Evolutionary conservation across 2,797 vertebrate genomes (phyloP).

Genomic region (Argyrosomus regius): DNA sequence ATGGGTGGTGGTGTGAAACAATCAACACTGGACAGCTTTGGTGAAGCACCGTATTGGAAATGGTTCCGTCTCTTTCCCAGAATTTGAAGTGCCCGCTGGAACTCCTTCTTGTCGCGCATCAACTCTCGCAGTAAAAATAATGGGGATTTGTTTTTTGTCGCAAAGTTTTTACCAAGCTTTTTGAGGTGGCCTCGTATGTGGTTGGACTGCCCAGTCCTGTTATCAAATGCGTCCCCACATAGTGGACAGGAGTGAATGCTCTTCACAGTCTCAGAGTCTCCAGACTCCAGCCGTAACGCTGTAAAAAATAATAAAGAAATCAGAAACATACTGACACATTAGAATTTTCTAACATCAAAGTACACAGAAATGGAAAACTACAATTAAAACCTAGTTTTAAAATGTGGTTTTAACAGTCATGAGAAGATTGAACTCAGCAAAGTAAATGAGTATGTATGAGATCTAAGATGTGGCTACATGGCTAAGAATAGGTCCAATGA

Average conservation of each 20-base stretch:
- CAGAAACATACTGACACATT: neutral
- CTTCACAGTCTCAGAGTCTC: constrained; percentile 82
- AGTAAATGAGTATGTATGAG: too few species aligned
- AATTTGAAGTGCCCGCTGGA: constrained; percentile 93
- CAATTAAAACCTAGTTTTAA: constrained; percentile 1
- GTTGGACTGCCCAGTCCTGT: constrained; percentile 98
- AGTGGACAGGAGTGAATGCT: constrained; percentile 90
- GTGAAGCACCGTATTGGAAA: constrained; percentile 90
- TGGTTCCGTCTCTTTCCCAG: constrained; percentile 92
- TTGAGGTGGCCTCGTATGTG: constrained; percentile 98
- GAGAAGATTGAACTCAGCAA: neutral
- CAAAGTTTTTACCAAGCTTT: constrained; percentile 93
- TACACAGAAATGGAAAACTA: neutral
- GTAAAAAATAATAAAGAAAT: constrained; percentile 28
- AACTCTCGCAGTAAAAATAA: constrained; percentile 95
- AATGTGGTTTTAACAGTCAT: neutral
- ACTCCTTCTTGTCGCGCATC: constrained; percentile 98
- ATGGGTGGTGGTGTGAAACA: constrained; percentile 85
- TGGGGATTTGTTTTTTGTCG: constrained; percentile 94
- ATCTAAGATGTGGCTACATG: neutral
- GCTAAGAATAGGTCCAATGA: neutral
- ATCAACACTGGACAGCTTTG: constrained; percentile 89
- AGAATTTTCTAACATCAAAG: neutral
- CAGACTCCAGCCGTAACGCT: constrained; percentile 72
- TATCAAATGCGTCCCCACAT: constrained; percentile 97